Base-by-base conservation (phyloP, 2,113 vertebrate species). In the Menura novaehollandiae region DNA sequence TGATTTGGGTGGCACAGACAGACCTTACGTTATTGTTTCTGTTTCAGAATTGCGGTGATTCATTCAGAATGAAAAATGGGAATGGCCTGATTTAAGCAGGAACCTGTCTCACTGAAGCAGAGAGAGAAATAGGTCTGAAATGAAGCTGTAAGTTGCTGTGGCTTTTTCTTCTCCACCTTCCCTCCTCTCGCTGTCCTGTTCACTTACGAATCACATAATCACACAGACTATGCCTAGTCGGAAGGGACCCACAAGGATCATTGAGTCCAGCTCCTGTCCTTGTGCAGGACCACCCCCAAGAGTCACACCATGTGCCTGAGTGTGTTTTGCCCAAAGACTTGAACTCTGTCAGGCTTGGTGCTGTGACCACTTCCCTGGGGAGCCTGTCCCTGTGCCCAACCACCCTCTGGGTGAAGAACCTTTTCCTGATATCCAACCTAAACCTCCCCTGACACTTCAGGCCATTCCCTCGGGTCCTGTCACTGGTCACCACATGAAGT, bases 21-120 rank as follows among this genome's bases (percentile, higher is more conserved):
- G 51, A 35, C 49, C 44, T 66, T 69, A 33, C 52, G 68, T 55
- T 67, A 80, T 93, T 89, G 74, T 76, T 92, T 80, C 78, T 78
- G 30, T 59, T 71, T 94, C 85, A 78, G 72, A 74, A 81, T 43
- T 93, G 55, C 46, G 76, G 44, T 88, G 66, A 81, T 90, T 91
- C 7, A 81, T 81, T 81, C 78, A 23, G 32, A 67, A 91, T 62
- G 60, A 88, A 83, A 85, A 82, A 87, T 20, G 21, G 26, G 66
- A 75, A 32, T 55, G 66, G 41, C 43, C 13, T 71, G 53, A 56
- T 78, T 91, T 86, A 75, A 95, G 44, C 53, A 85, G 79, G 59
- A 91, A 64, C 52, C 53, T 66, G 41, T 82, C 58, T 87, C 82
- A 66, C 58, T 79, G 37, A 16, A 19, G 27, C 43, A 91, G 60